Base-by-base conservation (phyloP, 2,888 invertebrate genomes). In the Orthonevra nobilis region DNA sequence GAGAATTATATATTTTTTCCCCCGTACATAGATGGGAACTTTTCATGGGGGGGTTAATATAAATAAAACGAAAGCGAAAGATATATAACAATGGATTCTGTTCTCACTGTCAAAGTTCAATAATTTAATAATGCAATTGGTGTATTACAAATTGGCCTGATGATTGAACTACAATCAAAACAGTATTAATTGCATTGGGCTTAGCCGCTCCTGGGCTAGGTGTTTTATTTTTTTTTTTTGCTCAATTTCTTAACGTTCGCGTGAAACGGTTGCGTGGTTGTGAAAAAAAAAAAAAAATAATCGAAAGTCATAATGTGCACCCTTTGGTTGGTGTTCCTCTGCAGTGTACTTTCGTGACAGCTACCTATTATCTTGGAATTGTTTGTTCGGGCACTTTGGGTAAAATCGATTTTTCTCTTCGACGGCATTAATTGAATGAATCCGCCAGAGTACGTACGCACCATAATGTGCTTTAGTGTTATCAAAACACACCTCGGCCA, bases 351-450 rank as follows among this genome's bases (percentile, higher is more conserved):
- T 63, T 36, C 36, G 23, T 75, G 75, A 75, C 70, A 75, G 56
- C 70, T 70, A 50, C 40, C 50, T 26, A 40, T 54, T 61, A 46
- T 26, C 7, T 36, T 36, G 44, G 20, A 44, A 46, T 46, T 38
- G 44, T 46, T 46, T 38, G 44, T 46, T 69, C 48, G 56, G 52
- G 69, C 44, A 40, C 54, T 66, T 64, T 52, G 34, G 68, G 58
- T 69, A 77, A 77, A 77, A 77, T 77, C 77, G 77, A 77, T 77
- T 77, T 72, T 77, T 72, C 30, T 34, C 12, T 61, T 64, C 38
- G 64, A 54, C 50, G 50, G 48, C 58, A 60, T 58, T 52, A 72
- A 64, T 60, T 72, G 38, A 72, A 52, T 72, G 60, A 72, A 52
- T 58, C 50, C 23, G 19, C 6, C 17, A 28, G 38, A 32, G 50